Conservation (phyloP, 1,140 invertebrate species). For the Acromyrmex charruanus region DNA sequence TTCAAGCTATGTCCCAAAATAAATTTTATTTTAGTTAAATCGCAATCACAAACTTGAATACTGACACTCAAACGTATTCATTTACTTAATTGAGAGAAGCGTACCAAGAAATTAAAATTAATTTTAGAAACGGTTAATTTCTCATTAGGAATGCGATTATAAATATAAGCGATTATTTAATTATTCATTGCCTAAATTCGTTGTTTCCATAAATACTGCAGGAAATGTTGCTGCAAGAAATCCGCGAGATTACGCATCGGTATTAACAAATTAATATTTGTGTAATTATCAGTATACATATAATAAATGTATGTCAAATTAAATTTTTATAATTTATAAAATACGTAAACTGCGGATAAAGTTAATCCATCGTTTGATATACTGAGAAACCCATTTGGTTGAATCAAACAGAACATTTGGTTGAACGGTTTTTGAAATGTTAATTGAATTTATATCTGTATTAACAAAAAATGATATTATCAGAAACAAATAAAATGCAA, state of each 20-base stretch:
- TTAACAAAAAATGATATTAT: no score
- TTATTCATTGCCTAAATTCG: not conserved
- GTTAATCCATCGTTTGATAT: not conserved
- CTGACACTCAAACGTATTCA: not conserved
- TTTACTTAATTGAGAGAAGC: not conserved
- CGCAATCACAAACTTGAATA: not conserved
- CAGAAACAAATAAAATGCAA: no score
- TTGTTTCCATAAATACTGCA: not conserved
- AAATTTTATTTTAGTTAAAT: not conserved
- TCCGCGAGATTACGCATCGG: not conserved
- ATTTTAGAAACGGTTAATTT: not conserved
- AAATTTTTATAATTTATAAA: slow-evolving; percentile 2
- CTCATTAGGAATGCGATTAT: not conserved
- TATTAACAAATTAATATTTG: slow-evolving; percentile 3
- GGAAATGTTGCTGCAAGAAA: not conserved
- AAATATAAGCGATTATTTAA: not conserved
- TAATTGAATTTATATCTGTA: no score
- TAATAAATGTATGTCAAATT: slow-evolving; percentile 15
- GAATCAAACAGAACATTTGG: no score
- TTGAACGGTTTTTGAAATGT: no score
- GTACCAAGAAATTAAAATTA: not conserved
- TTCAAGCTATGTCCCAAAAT: not conserved
- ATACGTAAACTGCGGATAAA: not conserved
- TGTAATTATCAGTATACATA: not conserved
- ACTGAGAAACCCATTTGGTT: no score